Conservation (phyloP, 2,797 vertebrate genomes). For the Varecia variegata region DNA sequence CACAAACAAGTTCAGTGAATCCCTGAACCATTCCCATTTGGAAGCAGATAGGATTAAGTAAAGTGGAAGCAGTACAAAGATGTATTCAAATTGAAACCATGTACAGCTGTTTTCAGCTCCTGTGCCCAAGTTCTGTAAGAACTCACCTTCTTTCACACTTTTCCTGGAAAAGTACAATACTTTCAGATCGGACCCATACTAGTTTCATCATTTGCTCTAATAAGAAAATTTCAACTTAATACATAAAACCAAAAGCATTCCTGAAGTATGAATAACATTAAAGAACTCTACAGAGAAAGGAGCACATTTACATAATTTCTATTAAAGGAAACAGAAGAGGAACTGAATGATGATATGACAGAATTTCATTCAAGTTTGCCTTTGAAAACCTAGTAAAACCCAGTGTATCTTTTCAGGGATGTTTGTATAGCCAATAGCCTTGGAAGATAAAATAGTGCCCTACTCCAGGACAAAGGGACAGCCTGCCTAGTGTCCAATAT, state of each 20-base stretch:
- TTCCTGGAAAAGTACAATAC: slow-evolving; percentile 51
- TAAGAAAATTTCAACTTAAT: neutral
- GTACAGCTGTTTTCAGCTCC: neutral
- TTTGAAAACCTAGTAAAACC: neutral
- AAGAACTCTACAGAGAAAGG: neutral
- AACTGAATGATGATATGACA: neutral
- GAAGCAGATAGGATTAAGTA: neutral
- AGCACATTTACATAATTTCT: neutral
- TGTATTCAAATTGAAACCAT: neutral
- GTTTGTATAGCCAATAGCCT: neutral
- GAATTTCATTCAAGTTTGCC: neutral
- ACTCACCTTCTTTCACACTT: neutral
- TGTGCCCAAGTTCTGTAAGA: neutral
- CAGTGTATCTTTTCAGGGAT: neutral
- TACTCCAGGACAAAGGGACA: neutral
- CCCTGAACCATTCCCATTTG: neutral
- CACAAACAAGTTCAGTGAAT: neutral
- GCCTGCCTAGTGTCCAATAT: neutral
- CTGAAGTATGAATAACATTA: neutral
- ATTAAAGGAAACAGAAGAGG: neutral
- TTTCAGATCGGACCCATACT: neutral
- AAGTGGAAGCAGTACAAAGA: neutral
- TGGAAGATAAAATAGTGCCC: neutral
- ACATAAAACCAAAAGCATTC: neutral
- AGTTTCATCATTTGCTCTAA: neutral